Evolutionary conservation across 2,113 vertebrate species (phyloP).

Genomic region (Oryzias curvinotus): DNA sequence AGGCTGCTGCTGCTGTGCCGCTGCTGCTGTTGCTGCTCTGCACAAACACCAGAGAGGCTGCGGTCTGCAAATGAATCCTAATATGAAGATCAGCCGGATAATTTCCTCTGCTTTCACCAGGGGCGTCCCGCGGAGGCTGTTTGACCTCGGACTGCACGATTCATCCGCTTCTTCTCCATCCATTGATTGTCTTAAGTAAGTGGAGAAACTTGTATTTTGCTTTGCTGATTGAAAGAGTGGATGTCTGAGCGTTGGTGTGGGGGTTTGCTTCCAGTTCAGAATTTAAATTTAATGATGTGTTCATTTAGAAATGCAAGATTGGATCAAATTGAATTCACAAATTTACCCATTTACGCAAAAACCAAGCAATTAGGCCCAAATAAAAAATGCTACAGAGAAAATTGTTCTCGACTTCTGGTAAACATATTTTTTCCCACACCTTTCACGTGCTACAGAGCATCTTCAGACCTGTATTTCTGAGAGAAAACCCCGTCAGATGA

Average conservation of each 20-base stretch:
- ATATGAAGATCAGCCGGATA: conserved; percentile 49
- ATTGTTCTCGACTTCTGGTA: no score
- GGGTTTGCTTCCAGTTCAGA: no score
- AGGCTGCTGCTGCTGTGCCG: conserved; percentile 15
- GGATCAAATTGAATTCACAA: no score
- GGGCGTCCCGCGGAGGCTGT: conserved; percentile 32
- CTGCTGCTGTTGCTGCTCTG: conserved; percentile 25
- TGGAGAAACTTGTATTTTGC: conserved; percentile 14
- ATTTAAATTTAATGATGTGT: no score
- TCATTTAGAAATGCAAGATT: no score
- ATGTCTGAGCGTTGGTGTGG: no score
- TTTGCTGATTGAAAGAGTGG: conserved; percentile 6
- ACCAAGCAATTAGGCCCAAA: no score
- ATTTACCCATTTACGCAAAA: no score
- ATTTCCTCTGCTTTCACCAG: conserved; percentile 31
- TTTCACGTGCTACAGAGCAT: conserved; percentile 10
- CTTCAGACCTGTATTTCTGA: conserved; percentile 10
- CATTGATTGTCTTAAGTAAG: conserved; percentile 57
- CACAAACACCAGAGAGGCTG: conserved; percentile 48
- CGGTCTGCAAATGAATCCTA: conserved; percentile 47
- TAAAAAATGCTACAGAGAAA: no score
- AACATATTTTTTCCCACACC: no score
- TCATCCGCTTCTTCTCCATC: conserved; percentile 43
- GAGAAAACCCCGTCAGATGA: conserved; percentile 11
- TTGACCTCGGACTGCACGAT: conserved; percentile 39